A percentile compares a stretch with the other conserved stretches of the same genome.
These are phyloP conservation scores for Microtus oregoni DNA, from an alignment of 2,113 vertebrate species.

Conservation along the genomic window DNA sequence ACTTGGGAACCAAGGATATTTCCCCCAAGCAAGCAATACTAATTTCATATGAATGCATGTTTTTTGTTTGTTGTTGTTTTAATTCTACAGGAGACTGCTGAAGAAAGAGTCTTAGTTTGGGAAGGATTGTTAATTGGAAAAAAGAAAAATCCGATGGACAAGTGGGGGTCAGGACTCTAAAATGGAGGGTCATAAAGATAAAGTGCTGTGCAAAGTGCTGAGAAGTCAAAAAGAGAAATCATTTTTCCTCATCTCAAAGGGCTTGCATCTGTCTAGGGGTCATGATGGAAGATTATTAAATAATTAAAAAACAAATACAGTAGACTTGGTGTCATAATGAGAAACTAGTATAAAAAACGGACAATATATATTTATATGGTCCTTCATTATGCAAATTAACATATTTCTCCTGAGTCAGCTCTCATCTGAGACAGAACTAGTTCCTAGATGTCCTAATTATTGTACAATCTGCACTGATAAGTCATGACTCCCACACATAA, in stretches of 20 bases:
- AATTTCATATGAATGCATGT: neutral
- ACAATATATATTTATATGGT: neutral
- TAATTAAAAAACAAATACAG: neutral
- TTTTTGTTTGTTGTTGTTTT: neutral
- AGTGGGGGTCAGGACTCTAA: neutral
- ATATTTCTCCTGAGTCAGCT: neutral
- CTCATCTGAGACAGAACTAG: neutral
- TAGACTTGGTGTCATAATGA: neutral
- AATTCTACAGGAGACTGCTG: conserved; percentile 26
- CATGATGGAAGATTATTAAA: neutral
- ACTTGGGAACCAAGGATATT: conserved; percentile 36
- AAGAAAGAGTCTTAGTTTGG: conserved; percentile 14
- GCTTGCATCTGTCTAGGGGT: neutral
- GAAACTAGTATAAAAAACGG: neutral
- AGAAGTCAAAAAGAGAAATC: neutral
- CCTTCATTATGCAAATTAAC: neutral
- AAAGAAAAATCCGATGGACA: neutral
- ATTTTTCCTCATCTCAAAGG: neutral
- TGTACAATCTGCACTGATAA: neutral
- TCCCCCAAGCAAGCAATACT: neutral
- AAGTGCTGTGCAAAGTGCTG: neutral
- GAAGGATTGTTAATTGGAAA: conserved; percentile 33
- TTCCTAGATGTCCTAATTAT: neutral
- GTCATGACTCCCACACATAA: neutral
- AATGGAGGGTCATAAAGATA: neutral